Evolutionary conservation across 2,113 vertebrate genomes (phyloP), one percentile per base, ranked within the genome.

Genomic region (Canis aureus): DNA sequence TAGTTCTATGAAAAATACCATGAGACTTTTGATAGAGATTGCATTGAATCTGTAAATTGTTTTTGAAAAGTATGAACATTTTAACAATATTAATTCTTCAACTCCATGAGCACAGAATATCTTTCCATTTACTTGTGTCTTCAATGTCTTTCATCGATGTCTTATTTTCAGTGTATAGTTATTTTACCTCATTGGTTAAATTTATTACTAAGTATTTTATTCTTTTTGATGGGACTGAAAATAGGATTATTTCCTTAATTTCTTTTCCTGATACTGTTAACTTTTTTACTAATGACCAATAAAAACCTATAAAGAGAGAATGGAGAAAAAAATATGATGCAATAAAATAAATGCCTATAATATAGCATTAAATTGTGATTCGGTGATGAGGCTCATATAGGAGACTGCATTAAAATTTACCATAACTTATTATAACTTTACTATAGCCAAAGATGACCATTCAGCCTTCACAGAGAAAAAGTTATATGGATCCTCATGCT

Each of bases 351-450:
- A 86, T 74, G 3, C n/a, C 60, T 43, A 0, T 86, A 73, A 43
- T 22, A 29, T 86, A 80, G 49, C 27, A 92, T 57, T 89, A n/a
- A 51, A n/a, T 84, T 38, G 62, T 92, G 38, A 59, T 27, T 67
- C 23, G 87, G 1, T 76, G 81, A 59, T 79, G 19, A 73, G 29
- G 71, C 27, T 85, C 20, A 1, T 5, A 62, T 74, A 55, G 38
- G 27, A 90, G 51, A 90, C 10, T 29, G 69, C 79, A 16, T 19
- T 95, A 19, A 55, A 43, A 80, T 94, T 90, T 86, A 89, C 49
- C 60, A 19, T 74, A 83, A 87, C 5, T 84, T 95, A 82, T 20
- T 86, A 4, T 91, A 93, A 83, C 51, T 76, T 94, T 83, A 62
- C 51, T 92, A 4, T 81, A 49, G n/a, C 71, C 49, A 85, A 96